Conservation (phyloP, 2,797 vertebrate species). For the Liparis tanakae region DNA sequence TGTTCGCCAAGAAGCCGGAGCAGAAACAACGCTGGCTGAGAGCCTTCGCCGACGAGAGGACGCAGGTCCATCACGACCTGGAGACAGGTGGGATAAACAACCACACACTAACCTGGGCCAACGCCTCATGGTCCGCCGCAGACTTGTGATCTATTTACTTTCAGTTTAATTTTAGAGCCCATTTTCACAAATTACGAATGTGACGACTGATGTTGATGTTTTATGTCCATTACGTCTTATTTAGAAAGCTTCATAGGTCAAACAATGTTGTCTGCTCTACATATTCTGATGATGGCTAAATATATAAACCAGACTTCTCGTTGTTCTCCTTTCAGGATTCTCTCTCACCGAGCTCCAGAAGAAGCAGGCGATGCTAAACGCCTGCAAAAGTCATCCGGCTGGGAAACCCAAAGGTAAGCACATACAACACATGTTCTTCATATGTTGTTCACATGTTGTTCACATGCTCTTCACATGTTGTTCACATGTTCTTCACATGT, state of each 20-base stretch:
- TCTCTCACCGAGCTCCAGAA: conserved; percentile 94
- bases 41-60: conserved; percentile 91
- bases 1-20: conserved; percentile 93
- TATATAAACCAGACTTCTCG: background rate
- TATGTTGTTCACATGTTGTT: too few species aligned
- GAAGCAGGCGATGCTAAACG: conserved; percentile 95
- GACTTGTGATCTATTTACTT: background rate
- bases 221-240: background rate
- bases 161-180: background rate
- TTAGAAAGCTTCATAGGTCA: background rate
- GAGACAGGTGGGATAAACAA: conserved; percentile 86
- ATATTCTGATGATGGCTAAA: background rate
- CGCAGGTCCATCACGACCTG: conserved; percentile 90
- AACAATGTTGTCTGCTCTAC: background rate
- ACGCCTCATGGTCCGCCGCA: background rate
- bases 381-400: conserved; percentile 88
- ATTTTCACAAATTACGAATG: too few species aligned
- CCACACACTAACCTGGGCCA: background rate
- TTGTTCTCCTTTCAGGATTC: conserved; percentile 83
- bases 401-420: conserved; percentile 93
- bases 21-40: conserved; percentile 94
- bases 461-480: too few species aligned
- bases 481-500: too few species aligned
- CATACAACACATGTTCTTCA: background rate
- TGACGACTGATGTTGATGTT: background rate